Conservation (phyloP, 2,113 vertebrate genomes). For the Dicaeum eximium region DNA sequence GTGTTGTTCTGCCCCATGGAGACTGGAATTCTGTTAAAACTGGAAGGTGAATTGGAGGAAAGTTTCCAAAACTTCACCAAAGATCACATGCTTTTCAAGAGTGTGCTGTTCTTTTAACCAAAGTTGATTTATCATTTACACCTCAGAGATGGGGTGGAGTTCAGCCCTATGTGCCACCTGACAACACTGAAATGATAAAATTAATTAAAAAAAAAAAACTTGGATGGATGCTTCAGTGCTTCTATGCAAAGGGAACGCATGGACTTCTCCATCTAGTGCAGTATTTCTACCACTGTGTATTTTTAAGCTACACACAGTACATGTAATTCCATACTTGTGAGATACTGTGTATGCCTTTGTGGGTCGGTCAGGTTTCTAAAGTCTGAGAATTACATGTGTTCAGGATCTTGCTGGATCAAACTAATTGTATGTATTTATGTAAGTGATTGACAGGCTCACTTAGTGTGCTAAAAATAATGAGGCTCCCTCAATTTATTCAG, state of each 20-base stretch:
- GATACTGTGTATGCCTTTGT: not conserved
- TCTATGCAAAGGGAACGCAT: not conserved
- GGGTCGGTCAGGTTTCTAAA: not conserved
- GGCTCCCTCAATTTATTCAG: constrained; percentile 7
- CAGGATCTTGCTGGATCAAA: not conserved
- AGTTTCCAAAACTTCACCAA: not conserved
- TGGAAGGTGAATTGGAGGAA: not conserved
- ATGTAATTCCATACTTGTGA: not conserved
- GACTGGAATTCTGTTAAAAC: not conserved
- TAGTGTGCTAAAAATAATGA: constrained; percentile 21
- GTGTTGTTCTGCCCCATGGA: not conserved
- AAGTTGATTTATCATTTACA: not conserved
- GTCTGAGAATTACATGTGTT: not conserved
- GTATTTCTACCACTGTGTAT: not conserved
- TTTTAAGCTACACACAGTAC: not conserved
- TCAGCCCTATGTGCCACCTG: not conserved
- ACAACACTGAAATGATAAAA: not conserved
- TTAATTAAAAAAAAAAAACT: not conserved
- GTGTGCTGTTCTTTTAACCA: fast-evolving
- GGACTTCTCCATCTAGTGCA: not conserved
- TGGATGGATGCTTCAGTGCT: not conserved
- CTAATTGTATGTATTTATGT: not conserved
- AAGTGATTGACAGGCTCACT: not conserved
- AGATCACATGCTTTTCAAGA: not conserved
- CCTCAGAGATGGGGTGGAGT: not conserved